Conservation (phyloP, 2,888 invertebrate genomes). For the Tachystola acroxantha region DNA sequence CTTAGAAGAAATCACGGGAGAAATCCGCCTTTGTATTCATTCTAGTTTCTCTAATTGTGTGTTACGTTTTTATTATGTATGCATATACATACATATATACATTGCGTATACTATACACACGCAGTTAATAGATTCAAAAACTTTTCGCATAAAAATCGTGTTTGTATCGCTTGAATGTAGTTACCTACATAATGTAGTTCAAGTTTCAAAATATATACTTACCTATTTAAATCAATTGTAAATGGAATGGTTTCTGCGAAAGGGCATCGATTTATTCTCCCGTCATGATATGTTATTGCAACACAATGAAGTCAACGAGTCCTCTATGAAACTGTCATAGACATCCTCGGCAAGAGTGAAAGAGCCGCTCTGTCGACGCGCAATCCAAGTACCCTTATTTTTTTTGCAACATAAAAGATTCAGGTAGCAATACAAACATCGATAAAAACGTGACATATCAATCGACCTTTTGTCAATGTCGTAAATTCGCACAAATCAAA, state of each 20-base stretch:
- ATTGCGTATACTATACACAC: too few relatives aligned
- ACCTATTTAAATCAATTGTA: conserved; percentile 4
- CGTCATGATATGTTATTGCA: conserved; percentile 44
- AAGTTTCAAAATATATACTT: too few relatives aligned
- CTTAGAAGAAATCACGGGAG: too few relatives aligned
- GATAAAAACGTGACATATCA: conserved; percentile 73
- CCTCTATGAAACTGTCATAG: conserved; percentile 50
- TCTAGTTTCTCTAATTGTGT: too few relatives aligned
- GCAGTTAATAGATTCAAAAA: too few relatives aligned
- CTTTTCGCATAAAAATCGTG: too few relatives aligned
- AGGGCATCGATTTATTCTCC: conserved; percentile 37
- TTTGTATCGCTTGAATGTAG: too few relatives aligned
- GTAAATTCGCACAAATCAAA: conserved; percentile 74
- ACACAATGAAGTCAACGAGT: conserved; percentile 62
- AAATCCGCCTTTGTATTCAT: too few relatives aligned
- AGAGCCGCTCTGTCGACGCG: conserved; percentile 43
- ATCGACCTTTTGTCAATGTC: conserved; percentile 64
- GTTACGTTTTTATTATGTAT: too few relatives aligned
- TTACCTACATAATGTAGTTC: too few relatives aligned
- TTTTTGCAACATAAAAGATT: conserved; percentile 41
- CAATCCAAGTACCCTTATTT: conserved; percentile 52
- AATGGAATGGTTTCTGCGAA: conserved; percentile 33
- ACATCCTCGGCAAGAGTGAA: conserved; percentile 41
- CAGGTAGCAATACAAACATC: conserved; percentile 74
- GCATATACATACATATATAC: too few relatives aligned